Percentiles rank a stretch among this genome's conserved stretches.
Conservation (phyloP, 2,113 vertebrate species). For the Donacobius atricapilla region DNA sequence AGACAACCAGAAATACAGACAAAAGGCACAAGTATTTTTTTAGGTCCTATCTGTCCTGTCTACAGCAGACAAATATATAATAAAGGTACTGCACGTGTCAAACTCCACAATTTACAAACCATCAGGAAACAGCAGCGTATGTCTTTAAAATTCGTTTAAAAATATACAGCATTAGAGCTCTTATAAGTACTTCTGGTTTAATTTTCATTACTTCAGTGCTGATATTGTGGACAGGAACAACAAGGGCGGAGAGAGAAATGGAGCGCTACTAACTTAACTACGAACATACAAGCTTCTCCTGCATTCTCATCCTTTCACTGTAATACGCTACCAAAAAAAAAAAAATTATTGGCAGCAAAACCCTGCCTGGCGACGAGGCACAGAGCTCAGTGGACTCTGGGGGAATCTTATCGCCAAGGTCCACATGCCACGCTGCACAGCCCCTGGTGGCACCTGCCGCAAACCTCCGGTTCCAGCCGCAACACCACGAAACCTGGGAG, state of each 20-base stretch:
- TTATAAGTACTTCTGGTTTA: not conserved
- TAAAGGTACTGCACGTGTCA: not conserved
- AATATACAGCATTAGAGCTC: not conserved
- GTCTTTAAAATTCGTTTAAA: not conserved
- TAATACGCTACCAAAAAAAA: not conserved
- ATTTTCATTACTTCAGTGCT: not conserved
- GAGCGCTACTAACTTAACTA: not conserved
- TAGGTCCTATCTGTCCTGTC: not conserved
- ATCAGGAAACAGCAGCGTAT: not conserved
- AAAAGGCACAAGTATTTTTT: not conserved
- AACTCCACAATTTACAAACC: not conserved
- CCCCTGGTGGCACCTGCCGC: not conserved
- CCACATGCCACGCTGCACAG: not conserved
- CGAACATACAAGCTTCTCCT: not conserved
- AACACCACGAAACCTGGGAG: fast-evolving
- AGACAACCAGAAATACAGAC: not conserved
- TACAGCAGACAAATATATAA: not conserved
- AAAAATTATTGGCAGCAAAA: not conserved
- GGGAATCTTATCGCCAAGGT: not conserved
- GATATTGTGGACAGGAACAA: fast-evolving
- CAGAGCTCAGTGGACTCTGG: not conserved
- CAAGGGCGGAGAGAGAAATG: not conserved
- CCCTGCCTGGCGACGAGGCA: not conserved
- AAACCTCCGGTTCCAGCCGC: not conserved
- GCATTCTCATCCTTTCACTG: not conserved